phyloP scores from a whole-genome alignment of 2,113 vertebrate genomes.

The Megaceryle torquata region DNA sequence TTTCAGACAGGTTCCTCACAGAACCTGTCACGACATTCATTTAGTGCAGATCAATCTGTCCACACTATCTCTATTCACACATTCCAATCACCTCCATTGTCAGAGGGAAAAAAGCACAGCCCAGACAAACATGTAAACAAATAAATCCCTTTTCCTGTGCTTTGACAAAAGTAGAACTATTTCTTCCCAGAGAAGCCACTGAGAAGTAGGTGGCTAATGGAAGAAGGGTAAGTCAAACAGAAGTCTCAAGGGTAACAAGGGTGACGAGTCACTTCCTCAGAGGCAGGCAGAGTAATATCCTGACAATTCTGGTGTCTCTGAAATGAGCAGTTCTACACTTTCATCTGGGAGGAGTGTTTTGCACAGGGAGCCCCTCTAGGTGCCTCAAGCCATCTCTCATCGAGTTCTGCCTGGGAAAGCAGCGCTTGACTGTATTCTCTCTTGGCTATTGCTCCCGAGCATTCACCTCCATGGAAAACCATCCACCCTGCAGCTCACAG shows the following conservation, averaged over 20 bases:
- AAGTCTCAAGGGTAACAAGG: constrained; percentile 1
- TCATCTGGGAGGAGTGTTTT: neutral
- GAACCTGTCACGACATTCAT: neutral
- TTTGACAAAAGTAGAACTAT: constrained; percentile 21
- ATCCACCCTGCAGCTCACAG: neutral
- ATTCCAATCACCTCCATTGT: neutral
- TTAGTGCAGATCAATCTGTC: constrained; percentile 12
- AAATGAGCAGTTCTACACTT: neutral
- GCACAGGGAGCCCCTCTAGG: neutral
- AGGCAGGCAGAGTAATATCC: neutral
- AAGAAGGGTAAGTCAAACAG: neutral
- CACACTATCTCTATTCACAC: neutral
- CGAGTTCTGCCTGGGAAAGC: neutral
- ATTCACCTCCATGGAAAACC: neutral
- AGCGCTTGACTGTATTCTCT: neutral
- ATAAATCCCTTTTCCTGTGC: constrained; percentile 7
- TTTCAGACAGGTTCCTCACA: constrained; percentile 7
- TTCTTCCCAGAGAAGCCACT: neutral
- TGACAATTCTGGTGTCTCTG: neutral
- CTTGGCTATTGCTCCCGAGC: neutral
- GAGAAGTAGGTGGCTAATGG: constrained; percentile 24
- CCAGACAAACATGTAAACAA: constrained; percentile 23
- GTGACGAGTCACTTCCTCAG: neutral
- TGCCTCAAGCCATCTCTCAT: neutral
- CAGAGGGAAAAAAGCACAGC: neutral